Evolutionary conservation across 2,888 invertebrate genomes (phyloP), one percentile per base, ranked within the genome.

Genomic region (Acleris laterana): DNA sequence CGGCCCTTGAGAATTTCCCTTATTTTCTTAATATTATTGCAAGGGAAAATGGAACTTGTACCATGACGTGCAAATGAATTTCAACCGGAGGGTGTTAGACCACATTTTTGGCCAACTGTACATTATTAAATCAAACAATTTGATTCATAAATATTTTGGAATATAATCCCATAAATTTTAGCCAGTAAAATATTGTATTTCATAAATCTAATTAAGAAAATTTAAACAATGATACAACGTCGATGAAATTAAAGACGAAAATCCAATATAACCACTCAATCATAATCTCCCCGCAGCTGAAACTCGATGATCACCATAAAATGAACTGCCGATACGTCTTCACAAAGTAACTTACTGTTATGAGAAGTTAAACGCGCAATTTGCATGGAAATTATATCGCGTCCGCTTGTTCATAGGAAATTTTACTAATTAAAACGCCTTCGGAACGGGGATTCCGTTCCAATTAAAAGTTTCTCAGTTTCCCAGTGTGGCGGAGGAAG

Each of bases 361-460:
- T 86, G 83, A 84, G 83, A 89, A 91, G 87, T 90, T 91, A 90
- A 90, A 90, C 84, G 90, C 84, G 84, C 81, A 85, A 93, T 93
- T 93, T 91, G 90, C 92, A 93, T 92, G 85, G 90, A 91, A 90
- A 92, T 93, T 90, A 93, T 93, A 90, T 87, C 83, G 83, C 85
- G 87, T 84, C 84, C 84, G 88, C 85, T 89, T 88, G 90, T 89
- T 89, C 90, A 89, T 90, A 83, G 89, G 86, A 90, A 91, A 91
- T 87, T 90, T 90, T 89, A 87, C 90, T 91, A 91, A 91, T 91
- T 91, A 91, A 90, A 91, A 90, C 88, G 90, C 88, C 90, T 90
- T 88, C 84, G 85, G 80, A 81, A 85, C 83, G 77, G 79, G 88
- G 90, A 91, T 91, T 90, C 85, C 82, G 88, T 86, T 86, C 88